Base-by-base conservation (phyloP, 2,797 vertebrate species). In the Leptodactylus fallax region DNA sequence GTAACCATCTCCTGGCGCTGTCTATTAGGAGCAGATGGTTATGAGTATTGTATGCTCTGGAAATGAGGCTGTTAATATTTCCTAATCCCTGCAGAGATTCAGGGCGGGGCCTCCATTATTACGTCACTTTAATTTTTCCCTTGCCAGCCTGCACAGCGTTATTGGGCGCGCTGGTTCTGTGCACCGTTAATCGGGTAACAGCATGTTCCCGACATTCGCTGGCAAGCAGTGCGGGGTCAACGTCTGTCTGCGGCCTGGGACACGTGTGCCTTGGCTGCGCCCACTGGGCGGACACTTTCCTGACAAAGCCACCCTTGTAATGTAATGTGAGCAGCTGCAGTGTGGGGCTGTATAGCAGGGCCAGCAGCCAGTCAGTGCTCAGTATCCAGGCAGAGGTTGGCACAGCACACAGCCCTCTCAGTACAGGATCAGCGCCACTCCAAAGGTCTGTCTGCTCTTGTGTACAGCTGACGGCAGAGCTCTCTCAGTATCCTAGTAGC, bases 211-310 rank as follows among this genome's bases (percentile, higher is more conserved):
- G 25, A 5, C 81, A 61, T 53, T 87, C 25, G 65, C 61, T 60
- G 83, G 77, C 85, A 83, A 85, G 87, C 71, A 9, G 58, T 19
- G 47, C n/a, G 60, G 86, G 86, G 86, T 78, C 79, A 87, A 11
- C 77, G 72, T 17, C 87, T 84, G 21, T 83, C 74, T 88, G 53
- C 61, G n/a, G 69, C 90, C 87, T 58, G 74, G 27, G 83, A 89
- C 94, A 91, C 94, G 82, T 88, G 10, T 78, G 91, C 83, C 87
- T 81, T 45, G 16, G 82, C 45, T 72, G 86, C 87, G 90, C 92
- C 93, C 93, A 94, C 92, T 92, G 92, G 87, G 89, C 63, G 55
- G 83, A 49, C 90, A 77, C 47, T 53, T 0, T 23, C 74, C 86
- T 83, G 86, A 87, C 86, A 84, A 88, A 72, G 69, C 17, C 12